phyloP scores from a whole-genome alignment of 2,888 invertebrate species.

The Norana najaformis region DNA sequence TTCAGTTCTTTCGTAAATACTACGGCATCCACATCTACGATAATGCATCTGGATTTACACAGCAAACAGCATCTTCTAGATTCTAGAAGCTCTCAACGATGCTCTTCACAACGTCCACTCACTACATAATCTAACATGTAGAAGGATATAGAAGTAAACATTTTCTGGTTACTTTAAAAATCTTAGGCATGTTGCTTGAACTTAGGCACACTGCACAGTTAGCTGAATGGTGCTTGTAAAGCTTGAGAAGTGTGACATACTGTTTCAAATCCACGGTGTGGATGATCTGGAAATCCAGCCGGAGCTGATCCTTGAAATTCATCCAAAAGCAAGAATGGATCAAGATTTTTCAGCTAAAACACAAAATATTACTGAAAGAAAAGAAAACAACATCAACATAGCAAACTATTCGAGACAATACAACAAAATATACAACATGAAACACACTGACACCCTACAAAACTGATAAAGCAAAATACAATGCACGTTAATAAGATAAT shows the following conservation, averaged over 20 bases:
- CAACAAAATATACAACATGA: neutral
- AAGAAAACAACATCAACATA: neutral
- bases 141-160: no score
- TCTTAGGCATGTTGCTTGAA: no score
- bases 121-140: no score
- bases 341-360: conserved; percentile 55
- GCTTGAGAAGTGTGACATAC: conserved; percentile 49
- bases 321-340: conserved; percentile 62
- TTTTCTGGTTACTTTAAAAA: no score
- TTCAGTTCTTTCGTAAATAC: neutral
- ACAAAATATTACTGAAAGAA: neutral
- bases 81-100: neutral
- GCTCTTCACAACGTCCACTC: neutral
- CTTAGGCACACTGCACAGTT: neutral
- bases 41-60: neutral
- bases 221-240: neutral
- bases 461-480: neutral
- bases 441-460: conserved; percentile 2
- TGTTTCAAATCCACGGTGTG: conserved; percentile 63
- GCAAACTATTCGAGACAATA: neutral
- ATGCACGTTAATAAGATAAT: neutral
- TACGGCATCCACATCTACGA: neutral
- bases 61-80: neutral
- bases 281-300: conserved; percentile 63
- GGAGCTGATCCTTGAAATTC: conserved; percentile 58